These are phyloP conservation scores for Pseudoips prasinana DNA, from an alignment of 2,888 invertebrate species.

Conservation along the genomic window DNA sequence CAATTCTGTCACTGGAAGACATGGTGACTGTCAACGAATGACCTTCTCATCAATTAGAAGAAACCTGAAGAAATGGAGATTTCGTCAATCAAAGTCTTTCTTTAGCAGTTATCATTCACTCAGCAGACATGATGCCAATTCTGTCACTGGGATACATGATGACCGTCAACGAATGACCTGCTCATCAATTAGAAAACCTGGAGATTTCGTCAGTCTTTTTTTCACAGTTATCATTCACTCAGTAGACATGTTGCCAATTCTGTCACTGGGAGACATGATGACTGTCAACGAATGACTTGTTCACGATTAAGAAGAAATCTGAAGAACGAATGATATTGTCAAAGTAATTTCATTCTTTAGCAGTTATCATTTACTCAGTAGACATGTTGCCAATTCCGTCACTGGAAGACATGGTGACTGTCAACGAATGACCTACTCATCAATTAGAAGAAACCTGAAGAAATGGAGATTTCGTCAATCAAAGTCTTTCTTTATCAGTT, in stretches of 20 bases:
- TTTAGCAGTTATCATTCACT: conserved; percentile 8
- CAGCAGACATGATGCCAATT: conserved; percentile 12
- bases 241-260: conserved; percentile 28
- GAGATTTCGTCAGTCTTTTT: neutral
- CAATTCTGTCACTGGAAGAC: too few relatives aligned
- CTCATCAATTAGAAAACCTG: too few relatives aligned
- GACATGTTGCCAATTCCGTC: neutral
- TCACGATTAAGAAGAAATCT: too few relatives aligned
- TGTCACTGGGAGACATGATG: neutral
- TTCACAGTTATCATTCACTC: conserved; percentile 5
- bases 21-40: too few relatives aligned
- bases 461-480: neutral
- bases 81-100: too few relatives aligned
- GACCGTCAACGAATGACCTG: conserved; percentile 10
- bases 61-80: too few relatives aligned
- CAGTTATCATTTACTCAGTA: neutral
- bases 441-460: neutral
- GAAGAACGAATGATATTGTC: too few relatives aligned
- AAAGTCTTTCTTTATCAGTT: conserved; percentile 9
- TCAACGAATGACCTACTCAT: too few relatives aligned
- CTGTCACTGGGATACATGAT: conserved; percentile 24
- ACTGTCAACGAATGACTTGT: too few relatives aligned
- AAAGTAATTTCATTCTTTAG: neutral
- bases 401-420: neutral
- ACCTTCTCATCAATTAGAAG: too few relatives aligned